These are phyloP conservation scores for Euura saliciscinereae DNA, from an alignment of 1,140 invertebrate genomes.

Conservation along the genomic window DNA sequence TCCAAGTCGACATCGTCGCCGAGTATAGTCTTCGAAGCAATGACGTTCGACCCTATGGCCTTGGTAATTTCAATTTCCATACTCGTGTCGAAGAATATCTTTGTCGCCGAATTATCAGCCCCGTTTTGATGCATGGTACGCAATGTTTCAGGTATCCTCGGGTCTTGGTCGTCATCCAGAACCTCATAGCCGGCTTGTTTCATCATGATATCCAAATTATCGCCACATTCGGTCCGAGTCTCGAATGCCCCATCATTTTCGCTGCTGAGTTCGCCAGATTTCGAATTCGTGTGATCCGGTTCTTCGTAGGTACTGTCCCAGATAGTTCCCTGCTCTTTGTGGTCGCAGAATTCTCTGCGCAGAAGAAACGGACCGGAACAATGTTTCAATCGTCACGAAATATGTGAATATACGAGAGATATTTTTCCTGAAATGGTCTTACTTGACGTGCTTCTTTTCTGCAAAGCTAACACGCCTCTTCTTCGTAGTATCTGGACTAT, in stretches of 20 bases:
- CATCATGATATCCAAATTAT: neutral
- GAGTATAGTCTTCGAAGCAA: neutral
- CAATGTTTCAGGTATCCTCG: neutral
- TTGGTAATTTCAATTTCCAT: neutral
- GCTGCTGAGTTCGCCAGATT: too few relatives aligned
- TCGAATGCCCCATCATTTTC: too few relatives aligned
- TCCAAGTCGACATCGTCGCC: neutral
- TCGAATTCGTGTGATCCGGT: conserved; percentile 28
- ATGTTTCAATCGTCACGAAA: neutral
- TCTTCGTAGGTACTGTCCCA: conserved; percentile 49
- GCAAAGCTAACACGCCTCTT: conserved; percentile 46
- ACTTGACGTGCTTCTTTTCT: conserved; percentile 48
- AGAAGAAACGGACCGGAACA: conserved; percentile 22
- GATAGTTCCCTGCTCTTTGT: conserved; percentile 42
- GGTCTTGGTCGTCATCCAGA: neutral
- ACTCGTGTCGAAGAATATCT: neutral
- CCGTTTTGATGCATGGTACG: neutral
- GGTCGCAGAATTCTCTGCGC: conserved; percentile 44
- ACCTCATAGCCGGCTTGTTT: neutral
- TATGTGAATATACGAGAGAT: neutral
- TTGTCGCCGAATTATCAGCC: neutral
- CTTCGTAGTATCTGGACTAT: conserved; percentile 28
- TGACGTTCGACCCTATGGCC: neutral
- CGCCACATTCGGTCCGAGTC: too few relatives aligned
- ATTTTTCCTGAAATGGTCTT: conserved; percentile 15